Conservation (phyloP, 1,140 invertebrate species). For the Drosophila seguyi region DNA sequence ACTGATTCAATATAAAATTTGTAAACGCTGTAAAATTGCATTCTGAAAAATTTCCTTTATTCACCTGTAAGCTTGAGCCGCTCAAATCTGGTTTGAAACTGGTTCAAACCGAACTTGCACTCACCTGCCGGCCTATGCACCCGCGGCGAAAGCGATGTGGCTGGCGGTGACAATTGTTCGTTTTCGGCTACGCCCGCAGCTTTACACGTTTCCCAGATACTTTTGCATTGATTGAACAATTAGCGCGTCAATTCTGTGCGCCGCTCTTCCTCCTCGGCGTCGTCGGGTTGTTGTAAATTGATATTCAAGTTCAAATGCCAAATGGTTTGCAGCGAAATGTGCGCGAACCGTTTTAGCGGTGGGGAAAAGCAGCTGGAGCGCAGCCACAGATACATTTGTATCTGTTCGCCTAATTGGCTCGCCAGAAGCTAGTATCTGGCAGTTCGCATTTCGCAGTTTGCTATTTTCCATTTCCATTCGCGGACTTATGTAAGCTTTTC, state of each 20-base stretch:
- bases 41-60: not conserved
- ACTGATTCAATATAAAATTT: not conserved
- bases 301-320: slow-evolving; percentile 83
- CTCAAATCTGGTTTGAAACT: slow-evolving; percentile 57
- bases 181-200: slow-evolving; percentile 60
- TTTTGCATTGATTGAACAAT: slow-evolving; percentile 82
- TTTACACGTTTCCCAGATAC: slow-evolving; percentile 66
- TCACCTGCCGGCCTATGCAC: slow-evolving; percentile 62
- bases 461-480: slow-evolving; percentile 37
- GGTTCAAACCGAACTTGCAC: slow-evolving; percentile 51
- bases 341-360: slow-evolving; percentile 59
- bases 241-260: slow-evolving; percentile 72
- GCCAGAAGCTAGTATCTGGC: slow-evolving; percentile 18
- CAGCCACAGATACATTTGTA: slow-evolving; percentile 63
- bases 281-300: slow-evolving; percentile 72
- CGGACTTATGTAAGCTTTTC: slow-evolving; percentile 70
- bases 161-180: slow-evolving; percentile 58
- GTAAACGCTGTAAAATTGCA: not conserved
- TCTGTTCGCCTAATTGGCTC: slow-evolving; percentile 70
- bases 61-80: slow-evolving; percentile 21
- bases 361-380: slow-evolving; percentile 47
- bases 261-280: slow-evolving; percentile 18
- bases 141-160: slow-evolving; percentile 37
- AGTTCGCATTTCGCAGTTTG: slow-evolving; percentile 20
- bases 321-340: slow-evolving; percentile 80